Base-by-base conservation (phyloP, 1,140 invertebrate genomes). In the Ostrea edulis region DNA sequence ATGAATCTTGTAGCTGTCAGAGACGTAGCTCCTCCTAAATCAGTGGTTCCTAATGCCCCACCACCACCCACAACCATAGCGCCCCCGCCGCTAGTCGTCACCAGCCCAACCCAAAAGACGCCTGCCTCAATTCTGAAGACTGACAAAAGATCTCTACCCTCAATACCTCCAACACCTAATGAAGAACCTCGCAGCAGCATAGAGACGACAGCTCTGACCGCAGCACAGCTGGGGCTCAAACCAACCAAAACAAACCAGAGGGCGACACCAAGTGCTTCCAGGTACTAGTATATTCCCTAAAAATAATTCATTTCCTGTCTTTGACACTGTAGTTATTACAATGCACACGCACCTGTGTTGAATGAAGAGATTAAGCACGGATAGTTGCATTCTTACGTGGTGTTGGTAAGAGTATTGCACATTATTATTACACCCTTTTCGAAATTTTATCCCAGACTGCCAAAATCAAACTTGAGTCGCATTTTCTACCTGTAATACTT, bases 111-210 rank as follows among this genome's bases (percentile, higher is more conserved):
- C 9, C 68, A 77, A 17, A 22, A 77, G 29, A 77, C 68, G 11
- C 68, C 68, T 14, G 29, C 17, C 68, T 77, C 68, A 25, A 77
- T 77, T 35, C 29, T 77, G 29, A 77, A 77, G 68, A 29, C 68
- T 29, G 29, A 77, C 8, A 25, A 25, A 35, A 35, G 68, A 12
- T 77, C 29, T 29, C 29, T 77, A 77, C 68, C 68, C 8, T 77
- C 68, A 22, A 11, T 77, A 14, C 68, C 68, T 11, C 68, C 68
- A 9, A 77, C 25, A 11, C 68, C 68, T 17, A 11, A 25, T 29
- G 68, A 77, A 44, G 68, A 35, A 77, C 68, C 68, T 12, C 68
- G 68, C 9, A 77, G 68, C 25, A 29, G 25, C 11, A 25, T 77
- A 9, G 68, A 77, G 9, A 77, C 68, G 0, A 25, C 14, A 3